A percentile compares a stretch with the other conserved stretches of the same genome.
Conservation (phyloP, 2,888 invertebrate genomes). For the Lithosia quadra region DNA sequence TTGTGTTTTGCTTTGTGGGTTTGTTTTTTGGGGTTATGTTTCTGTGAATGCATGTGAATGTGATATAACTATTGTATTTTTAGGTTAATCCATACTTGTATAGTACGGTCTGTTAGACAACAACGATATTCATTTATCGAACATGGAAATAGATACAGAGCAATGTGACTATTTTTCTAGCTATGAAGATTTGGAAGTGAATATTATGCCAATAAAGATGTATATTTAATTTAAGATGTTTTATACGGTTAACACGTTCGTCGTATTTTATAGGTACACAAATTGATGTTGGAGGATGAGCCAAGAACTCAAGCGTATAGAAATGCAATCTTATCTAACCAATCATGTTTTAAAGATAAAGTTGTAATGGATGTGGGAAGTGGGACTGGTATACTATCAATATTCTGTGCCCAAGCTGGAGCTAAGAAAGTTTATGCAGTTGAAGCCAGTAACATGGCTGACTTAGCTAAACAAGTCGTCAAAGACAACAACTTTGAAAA, state of each 20-base stretch:
- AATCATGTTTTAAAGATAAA: constrained; percentile 90
- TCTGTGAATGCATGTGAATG: background rate
- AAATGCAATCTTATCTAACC: constrained; percentile 91
- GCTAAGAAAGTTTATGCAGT: constrained; percentile 95
- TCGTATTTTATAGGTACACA: constrained; percentile 88
- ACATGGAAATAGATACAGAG: constrained; percentile 55
- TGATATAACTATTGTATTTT: background rate
- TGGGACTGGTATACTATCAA: constrained; percentile 95
- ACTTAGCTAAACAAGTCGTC: constrained; percentile 88
- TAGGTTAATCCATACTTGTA: background rate
- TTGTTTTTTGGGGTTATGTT: no score
- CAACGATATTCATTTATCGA: background rate
- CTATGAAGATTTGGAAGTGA: constrained; percentile 92
- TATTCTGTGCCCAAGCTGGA: constrained; percentile 96
- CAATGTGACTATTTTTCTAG: constrained; percentile 88
- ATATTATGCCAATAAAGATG: background rate
- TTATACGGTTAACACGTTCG: background rate
- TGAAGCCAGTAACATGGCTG: constrained; percentile 92
- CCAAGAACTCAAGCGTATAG: constrained; percentile 92
- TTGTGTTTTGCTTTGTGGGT: no score
- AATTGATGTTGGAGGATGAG: constrained; percentile 92
- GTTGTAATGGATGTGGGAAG: constrained; percentile 95
- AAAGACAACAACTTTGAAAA: constrained; percentile 90
- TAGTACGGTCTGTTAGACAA: background rate
- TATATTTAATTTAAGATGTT: background rate